Percentiles rank a stretch among this genome's conserved stretches.
Conservation (phyloP, 23 tunicate species). For the Styela clava region DNA sequence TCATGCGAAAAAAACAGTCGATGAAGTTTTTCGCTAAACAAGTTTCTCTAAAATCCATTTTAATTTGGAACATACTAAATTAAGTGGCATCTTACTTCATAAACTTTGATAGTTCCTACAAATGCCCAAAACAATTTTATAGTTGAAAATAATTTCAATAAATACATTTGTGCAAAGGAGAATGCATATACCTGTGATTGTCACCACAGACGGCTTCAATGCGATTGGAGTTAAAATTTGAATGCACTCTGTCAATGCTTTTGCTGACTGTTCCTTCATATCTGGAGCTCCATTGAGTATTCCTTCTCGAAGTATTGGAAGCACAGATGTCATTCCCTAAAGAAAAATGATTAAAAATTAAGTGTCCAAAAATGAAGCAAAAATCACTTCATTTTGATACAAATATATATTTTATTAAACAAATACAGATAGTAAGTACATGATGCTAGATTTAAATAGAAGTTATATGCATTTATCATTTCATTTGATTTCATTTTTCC, state of each 20-base stretch:
- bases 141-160: no score
- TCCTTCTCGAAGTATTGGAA: slow-evolving; percentile 85
- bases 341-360: neutral
- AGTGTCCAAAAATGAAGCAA: neutral
- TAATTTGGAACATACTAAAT: no score
- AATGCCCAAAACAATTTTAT: no score
- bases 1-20: no score
- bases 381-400: neutral
- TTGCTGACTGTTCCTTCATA: slow-evolving; percentile 84
- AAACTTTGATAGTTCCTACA: no score
- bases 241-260: slow-evolving; percentile 62
- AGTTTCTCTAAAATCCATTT: no score
- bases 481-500: no score
- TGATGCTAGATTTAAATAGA: neutral
- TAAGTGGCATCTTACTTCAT: no score
- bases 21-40: no score
- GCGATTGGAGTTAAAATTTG: slow-evolving; percentile 68
- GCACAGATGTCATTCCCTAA: slow-evolving; percentile 81
- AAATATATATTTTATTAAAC: no score
- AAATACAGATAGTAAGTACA: neutral
- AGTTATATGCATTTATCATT: no score
- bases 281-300: slow-evolving; percentile 86
- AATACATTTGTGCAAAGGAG: no score
- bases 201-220: slow-evolving; percentile 82
- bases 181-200: slow-evolving; percentile 78